These are phyloP conservation scores for Frieseomelitta varia DNA, from an alignment of 1,140 invertebrate species.

Conservation along the genomic window DNA sequence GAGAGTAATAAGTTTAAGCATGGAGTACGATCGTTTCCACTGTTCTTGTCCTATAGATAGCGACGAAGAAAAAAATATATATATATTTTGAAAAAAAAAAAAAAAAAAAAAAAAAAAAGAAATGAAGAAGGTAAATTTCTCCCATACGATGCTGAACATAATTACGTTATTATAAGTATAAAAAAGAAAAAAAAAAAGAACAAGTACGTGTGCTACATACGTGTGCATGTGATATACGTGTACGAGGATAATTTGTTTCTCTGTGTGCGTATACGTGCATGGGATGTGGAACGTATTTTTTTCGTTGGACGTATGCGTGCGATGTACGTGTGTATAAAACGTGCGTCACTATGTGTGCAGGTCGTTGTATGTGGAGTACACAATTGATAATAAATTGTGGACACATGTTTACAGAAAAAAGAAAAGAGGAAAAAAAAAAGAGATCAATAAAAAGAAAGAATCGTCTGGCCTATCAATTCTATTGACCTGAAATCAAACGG, in stretches of 20 bases:
- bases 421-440: background rate
- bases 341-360: conserved; percentile 69
- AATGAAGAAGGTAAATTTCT: conserved; percentile 26
- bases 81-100: conserved; percentile 48
- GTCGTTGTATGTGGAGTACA: conserved; percentile 64
- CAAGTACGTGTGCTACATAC: conserved; percentile 20
- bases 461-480: background rate
- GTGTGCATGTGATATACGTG: conserved; percentile 7
- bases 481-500: background rate
- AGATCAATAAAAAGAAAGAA: background rate
- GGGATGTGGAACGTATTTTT: conserved; percentile 58
- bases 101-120: background rate
- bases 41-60: conserved; percentile 59
- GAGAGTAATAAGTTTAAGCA: conserved; percentile 30
- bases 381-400: conserved; percentile 73
- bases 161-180: conserved; percentile 32
- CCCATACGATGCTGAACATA: conserved; percentile 21
- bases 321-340: conserved; percentile 11
- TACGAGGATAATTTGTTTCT: conserved; percentile 11
- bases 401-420: conserved; percentile 68
- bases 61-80: conserved; percentile 26
- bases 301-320: conserved; percentile 57
- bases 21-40: conserved; percentile 32
- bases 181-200: conserved; percentile 15
- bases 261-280: conserved; percentile 16